Percentiles rank a stretch among this genome's conserved stretches.
phyloP scores from a whole-genome alignment of 2,797 vertebrate species.

The Limosa lapponica region DNA sequence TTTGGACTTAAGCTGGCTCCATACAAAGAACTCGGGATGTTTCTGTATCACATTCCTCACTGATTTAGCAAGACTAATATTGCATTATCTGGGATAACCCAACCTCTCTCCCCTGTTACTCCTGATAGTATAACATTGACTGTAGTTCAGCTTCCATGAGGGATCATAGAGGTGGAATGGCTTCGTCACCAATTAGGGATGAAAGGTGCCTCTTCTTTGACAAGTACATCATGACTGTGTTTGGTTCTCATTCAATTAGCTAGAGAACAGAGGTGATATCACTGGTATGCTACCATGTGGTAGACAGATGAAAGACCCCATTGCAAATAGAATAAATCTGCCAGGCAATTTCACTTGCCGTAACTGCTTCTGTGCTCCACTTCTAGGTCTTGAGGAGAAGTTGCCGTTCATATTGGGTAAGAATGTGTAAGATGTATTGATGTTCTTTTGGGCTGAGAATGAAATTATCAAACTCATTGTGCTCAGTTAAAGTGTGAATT shows the following conservation, averaged over 20 bases:
- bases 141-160: not conserved
- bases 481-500: not conserved
- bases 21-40: not conserved
- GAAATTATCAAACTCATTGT: not conserved
- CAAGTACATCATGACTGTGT: not conserved
- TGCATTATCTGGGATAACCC: not conserved
- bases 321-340: not conserved
- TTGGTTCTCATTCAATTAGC: not conserved
- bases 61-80: not conserved
- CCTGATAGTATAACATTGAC: not conserved
- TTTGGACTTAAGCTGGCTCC: not conserved
- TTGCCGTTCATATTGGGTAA: not conserved
- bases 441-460: not conserved
- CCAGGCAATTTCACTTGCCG: not conserved
- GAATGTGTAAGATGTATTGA: not conserved
- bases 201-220: not conserved
- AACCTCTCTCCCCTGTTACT: not conserved
- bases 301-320: not conserved
- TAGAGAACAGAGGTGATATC: not conserved
- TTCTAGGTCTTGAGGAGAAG: not conserved
- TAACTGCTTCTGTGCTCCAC: not conserved
- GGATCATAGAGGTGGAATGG: not conserved
- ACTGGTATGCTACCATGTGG: not conserved
- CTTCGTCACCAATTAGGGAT: not conserved
- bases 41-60: not conserved